Percentiles rank a stretch among this genome's conserved stretches.
These are phyloP conservation scores for Hecatera dysodea DNA, from an alignment of 2,888 invertebrate genomes.

Conservation along the genomic window DNA sequence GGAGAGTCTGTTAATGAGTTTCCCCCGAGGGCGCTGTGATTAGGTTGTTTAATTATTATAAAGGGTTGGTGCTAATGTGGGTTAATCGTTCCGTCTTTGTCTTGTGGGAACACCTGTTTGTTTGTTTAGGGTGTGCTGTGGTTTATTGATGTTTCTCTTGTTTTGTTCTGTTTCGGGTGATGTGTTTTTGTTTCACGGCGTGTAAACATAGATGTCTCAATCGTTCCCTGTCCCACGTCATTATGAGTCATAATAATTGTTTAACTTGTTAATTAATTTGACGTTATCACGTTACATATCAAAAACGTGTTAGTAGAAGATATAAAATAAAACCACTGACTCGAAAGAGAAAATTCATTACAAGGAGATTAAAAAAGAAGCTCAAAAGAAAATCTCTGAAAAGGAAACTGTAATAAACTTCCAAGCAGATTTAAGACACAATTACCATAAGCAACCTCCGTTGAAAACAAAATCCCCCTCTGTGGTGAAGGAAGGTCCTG, in stretches of 20 bases:
- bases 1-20: slow-evolving; percentile 85
- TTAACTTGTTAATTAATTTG: background rate
- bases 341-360: slow-evolving; percentile 35
- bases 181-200: background rate
- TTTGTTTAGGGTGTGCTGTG: slow-evolving; percentile 46
- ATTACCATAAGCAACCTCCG: slow-evolving; percentile 67
- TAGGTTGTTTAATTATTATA: slow-evolving; percentile 83
- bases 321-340: background rate
- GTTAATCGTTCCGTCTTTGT: slow-evolving; percentile 68
- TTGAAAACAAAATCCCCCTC: slow-evolving; percentile 68
- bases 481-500: slow-evolving; percentile 68
- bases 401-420: slow-evolving; percentile 59
- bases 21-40: slow-evolving; percentile 83
- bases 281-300: background rate
- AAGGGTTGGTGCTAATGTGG: slow-evolving; percentile 78
- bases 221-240: too few relatives aligned
- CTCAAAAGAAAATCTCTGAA: slow-evolving; percentile 51
- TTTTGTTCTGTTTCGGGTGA: slow-evolving; percentile 17
- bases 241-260: background rate
- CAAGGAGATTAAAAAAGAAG: slow-evolving; percentile 44
- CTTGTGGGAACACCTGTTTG: slow-evolving; percentile 49
- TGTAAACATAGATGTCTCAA: background rate
- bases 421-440: slow-evolving; percentile 62
- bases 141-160: slow-evolving; percentile 30
- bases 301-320: background rate